These are phyloP conservation scores for Drepana arcuata DNA, from an alignment of 1,140 invertebrate species.

Conservation along the genomic window DNA sequence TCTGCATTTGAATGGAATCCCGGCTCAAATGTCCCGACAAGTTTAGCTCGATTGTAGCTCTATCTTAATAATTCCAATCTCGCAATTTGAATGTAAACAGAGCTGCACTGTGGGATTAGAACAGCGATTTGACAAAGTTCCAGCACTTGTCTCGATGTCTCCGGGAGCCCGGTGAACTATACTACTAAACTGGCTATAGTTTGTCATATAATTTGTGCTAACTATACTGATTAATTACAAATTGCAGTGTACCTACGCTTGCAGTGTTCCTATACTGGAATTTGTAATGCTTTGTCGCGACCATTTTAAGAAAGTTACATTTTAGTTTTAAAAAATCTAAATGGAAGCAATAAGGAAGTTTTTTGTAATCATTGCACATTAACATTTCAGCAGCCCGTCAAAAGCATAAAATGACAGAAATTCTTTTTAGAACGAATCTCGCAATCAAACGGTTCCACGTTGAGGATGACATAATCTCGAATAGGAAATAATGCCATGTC, in stretches of 20 bases:
- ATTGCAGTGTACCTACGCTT: too few species aligned
- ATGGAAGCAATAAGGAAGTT: too few species aligned
- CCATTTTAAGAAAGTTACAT: too few species aligned
- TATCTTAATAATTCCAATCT: slow-evolving; percentile 63
- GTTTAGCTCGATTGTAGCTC: slow-evolving; percentile 51
- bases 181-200: too few species aligned
- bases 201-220: too few species aligned
- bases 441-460: slow-evolving; percentile 15
- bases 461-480: slow-evolving; percentile 39
- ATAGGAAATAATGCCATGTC: slow-evolving; percentile 55
- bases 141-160: slow-evolving; percentile 18
- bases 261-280: too few species aligned
- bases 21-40: slow-evolving; percentile 41
- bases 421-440: slow-evolving; percentile 4
- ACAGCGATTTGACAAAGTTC: slow-evolving; percentile 56
- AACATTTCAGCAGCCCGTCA: too few species aligned
- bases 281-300: too few species aligned
- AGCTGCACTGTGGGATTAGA: slow-evolving; percentile 49
- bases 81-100: slow-evolving; percentile 50
- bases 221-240: too few species aligned
- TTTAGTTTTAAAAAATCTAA: too few species aligned
- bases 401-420: background rate
- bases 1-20: slow-evolving; percentile 58
- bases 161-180: too few species aligned
- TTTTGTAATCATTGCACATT: too few species aligned